A percentile compares a stretch with the other conserved stretches of the same genome.
These are phyloP conservation scores for Oreochromis mossambicus DNA, from an alignment of 2,797 vertebrate species.

Conservation along the genomic window DNA sequence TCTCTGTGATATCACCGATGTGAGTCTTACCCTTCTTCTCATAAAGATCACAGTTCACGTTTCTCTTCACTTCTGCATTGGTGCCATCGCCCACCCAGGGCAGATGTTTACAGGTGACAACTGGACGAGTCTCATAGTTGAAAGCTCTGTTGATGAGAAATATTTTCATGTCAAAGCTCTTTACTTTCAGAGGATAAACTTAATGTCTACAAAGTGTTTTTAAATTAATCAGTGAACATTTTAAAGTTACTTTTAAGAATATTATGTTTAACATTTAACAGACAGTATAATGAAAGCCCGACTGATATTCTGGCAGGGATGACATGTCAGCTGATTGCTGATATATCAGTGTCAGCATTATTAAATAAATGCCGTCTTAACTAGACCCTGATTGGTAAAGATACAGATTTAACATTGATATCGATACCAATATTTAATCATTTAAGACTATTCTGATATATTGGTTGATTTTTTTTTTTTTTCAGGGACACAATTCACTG, in stretches of 20 bases:
- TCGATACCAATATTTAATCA: not conserved
- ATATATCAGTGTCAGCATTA: not conserved
- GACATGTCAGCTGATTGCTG: not conserved
- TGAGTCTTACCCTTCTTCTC: conserved; percentile 89
- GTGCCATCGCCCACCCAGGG: conserved; percentile 84
- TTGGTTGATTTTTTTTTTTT: not conserved
- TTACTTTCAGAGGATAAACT: not conserved
- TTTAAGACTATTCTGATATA: not conserved
- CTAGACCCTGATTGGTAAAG: not conserved
- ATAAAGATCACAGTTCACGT: conserved; percentile 89
- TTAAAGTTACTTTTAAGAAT: not conserved
- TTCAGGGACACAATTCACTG: not conserved
- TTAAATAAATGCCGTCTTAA: not conserved
- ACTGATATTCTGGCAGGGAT: not conserved
- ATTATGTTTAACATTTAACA: not conserved
- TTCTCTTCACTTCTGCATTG: conserved; percentile 80
- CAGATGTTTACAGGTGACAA: conserved; percentile 84
- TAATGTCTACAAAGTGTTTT: not conserved
- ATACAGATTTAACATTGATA: not conserved
- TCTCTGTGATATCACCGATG: not conserved
- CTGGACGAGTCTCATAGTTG: conserved; percentile 83
- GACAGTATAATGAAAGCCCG: not conserved
- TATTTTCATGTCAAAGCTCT: not conserved
- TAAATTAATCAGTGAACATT: not conserved
- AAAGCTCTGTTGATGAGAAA: conserved; percentile 80